Base-by-base conservation (phyloP, 2,797 vertebrate genomes). In the Molossus alvarezi region DNA sequence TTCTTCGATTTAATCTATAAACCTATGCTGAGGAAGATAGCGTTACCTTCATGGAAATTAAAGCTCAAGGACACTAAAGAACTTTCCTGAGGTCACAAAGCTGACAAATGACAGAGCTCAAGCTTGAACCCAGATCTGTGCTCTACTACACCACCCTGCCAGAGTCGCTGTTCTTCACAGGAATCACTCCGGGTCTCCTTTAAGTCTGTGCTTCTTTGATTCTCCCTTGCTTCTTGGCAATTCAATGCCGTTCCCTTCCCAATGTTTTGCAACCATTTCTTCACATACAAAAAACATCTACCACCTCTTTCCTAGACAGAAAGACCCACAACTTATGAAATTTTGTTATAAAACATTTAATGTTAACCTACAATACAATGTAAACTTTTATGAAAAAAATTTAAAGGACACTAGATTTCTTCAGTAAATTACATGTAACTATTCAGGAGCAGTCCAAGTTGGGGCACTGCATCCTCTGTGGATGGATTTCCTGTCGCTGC, bases 311-410 rank as follows among this genome's bases (percentile, higher is more conserved):
- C 64, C 81, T 64, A 25, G 51, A 97, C 72, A 97, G 92, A 97
- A 96, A 94, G 88, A 96, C 72, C 90, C 97, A 96, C 65, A 88
- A 77, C 75, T 82, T 73, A 29, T 5, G 20, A 87, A 83, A 25
- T n/a, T 87, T 97, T 97, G 97, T 97, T 98, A 98, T 92, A 97
- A 98, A 98, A 98, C 89, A 95, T 98, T 98, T 98, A 98, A 98
- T 98, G 97, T 97, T 97, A 97, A 97, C 97, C 97, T 98, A 97
- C 96, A 97, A 96, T 97, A 98, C 97, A 98, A 97, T 97, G 97
- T 98, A 98, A 98, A 97, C 97, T 94, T 97, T 97, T 97, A 97
- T 97, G 97, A 97, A 98, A 97, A 97, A 95, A 98, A 94, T 90
- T 96, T 96, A 18, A 97, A 97, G 96, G 97, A 98, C 97, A 97